Evolutionary conservation across 2,113 vertebrate species (phyloP).

Genomic region (Brachionichthys hirsutus): DNA sequence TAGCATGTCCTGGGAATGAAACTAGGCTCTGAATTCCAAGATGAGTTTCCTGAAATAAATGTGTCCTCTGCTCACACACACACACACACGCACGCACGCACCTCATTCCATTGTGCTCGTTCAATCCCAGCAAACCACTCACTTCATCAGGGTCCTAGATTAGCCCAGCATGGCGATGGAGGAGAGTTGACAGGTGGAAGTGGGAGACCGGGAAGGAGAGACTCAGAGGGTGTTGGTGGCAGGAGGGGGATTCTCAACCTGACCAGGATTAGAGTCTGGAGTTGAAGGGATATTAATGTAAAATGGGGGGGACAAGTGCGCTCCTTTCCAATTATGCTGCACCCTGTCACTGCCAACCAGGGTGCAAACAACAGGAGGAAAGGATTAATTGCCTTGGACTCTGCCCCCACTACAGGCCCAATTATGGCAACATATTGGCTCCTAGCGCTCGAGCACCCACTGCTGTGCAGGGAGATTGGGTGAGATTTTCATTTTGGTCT

Average conservation of each 20-base stretch:
- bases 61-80: background rate
- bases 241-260: slow-evolving; percentile 71
- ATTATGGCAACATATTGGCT: slow-evolving; percentile 99
- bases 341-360: slow-evolving; percentile 91
- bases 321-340: slow-evolving; percentile 97
- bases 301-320: slow-evolving; percentile 92
- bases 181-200: slow-evolving; percentile 65
- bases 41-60: too few relatives aligned
- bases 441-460: slow-evolving; percentile 91
- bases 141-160: slow-evolving; percentile 61
- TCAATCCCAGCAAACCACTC: slow-evolving; percentile 46
- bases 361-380: slow-evolving; percentile 95
- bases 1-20: too few relatives aligned
- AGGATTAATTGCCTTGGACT: slow-evolving; percentile 99
- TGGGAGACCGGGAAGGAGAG: slow-evolving; percentile 48
- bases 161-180: slow-evolving; percentile 51
- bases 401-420: slow-evolving; percentile 96
- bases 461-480: slow-evolving; percentile 99
- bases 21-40: too few relatives aligned
- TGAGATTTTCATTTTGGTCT: slow-evolving; percentile 93
- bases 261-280: slow-evolving; percentile 86
- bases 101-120: slow-evolving; percentile 43
- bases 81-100: slow-evolving; percentile 10
- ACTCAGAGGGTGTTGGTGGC: slow-evolving; percentile 61
- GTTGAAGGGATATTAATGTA: slow-evolving; percentile 98